phyloP scores from a whole-genome alignment of 2,797 vertebrate genomes.

The Anguilla pacifica region DNA sequence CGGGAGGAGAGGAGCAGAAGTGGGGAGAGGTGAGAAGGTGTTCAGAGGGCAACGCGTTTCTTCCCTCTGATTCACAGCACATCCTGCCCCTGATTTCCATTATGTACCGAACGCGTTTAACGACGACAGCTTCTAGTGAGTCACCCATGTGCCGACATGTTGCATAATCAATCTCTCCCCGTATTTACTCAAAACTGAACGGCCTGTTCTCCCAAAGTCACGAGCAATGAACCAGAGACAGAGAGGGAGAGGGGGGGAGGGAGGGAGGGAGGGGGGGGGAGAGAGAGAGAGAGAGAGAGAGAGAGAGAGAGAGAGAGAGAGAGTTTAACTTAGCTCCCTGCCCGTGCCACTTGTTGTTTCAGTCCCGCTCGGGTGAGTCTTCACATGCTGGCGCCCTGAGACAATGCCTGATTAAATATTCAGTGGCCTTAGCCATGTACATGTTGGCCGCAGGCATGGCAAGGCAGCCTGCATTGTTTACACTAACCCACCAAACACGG shows the following conservation, averaged over 20 bases:
- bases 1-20: background rate
- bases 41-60: background rate
- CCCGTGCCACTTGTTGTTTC: background rate
- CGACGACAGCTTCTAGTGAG: background rate
- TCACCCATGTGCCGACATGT: background rate
- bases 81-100: background rate
- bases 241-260: background rate
- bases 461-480: background rate
- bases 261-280: background rate
- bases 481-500: background rate
- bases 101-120: background rate
- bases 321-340: background rate
- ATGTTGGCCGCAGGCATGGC: background rate
- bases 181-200: conserved; percentile 4
- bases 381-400: background rate
- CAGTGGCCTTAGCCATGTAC: background rate
- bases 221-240: background rate
- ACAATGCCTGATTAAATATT: conserved; percentile 22
- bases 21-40: conserved; percentile 52
- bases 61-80: background rate
- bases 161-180: background rate
- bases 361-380: background rate
- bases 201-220: background rate
- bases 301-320: background rate
- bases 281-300: background rate